A percentile compares a stretch with the other conserved stretches of the same genome.
These are phyloP conservation scores for Heterohyrax brucei DNA, from an alignment of 2,797 vertebrate species.

Conservation along the genomic window DNA sequence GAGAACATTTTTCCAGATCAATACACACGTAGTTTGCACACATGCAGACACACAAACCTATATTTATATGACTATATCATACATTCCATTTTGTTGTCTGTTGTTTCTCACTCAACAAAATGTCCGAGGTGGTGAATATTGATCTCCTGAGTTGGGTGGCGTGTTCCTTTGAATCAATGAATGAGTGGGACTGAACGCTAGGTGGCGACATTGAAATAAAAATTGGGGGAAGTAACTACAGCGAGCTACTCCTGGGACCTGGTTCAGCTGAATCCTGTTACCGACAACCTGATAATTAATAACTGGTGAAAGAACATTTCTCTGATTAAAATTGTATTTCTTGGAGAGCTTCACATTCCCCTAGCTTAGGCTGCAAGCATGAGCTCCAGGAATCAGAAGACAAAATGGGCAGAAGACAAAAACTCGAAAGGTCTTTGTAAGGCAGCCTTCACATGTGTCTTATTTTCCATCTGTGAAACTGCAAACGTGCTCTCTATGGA, in stretches of 20 bases:
- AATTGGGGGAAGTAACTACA: constrained; percentile 34
- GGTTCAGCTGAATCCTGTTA: not conserved
- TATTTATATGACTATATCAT: not conserved
- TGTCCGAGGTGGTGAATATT: not conserved
- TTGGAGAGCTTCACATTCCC: not conserved
- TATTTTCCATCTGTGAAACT: not conserved
- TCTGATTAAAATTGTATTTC: constrained; percentile 49
- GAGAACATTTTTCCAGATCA: not conserved
- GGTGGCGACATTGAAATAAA: constrained; percentile 77
- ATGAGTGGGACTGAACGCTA: constrained; percentile 58
- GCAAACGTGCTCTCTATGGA: not conserved
- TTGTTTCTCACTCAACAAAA: not conserved
- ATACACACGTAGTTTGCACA: not conserved
- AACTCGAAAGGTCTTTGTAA: not conserved
- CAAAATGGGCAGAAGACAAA: not conserved
- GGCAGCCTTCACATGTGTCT: constrained; percentile 5
- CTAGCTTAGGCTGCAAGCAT: not conserved
- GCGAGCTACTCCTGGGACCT: not conserved
- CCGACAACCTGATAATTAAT: constrained; percentile 52
- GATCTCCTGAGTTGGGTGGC: not conserved
- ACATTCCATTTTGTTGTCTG: not conserved
- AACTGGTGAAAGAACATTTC: constrained; percentile 27
- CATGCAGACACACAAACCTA: not conserved
- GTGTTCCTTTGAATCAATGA: not conserved
- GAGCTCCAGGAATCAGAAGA: not conserved